A percentile compares a stretch with the other conserved stretches of the same genome.
Conservation (phyloP, 2,113 vertebrate species). For the Rhinolophus sinicus region DNA sequence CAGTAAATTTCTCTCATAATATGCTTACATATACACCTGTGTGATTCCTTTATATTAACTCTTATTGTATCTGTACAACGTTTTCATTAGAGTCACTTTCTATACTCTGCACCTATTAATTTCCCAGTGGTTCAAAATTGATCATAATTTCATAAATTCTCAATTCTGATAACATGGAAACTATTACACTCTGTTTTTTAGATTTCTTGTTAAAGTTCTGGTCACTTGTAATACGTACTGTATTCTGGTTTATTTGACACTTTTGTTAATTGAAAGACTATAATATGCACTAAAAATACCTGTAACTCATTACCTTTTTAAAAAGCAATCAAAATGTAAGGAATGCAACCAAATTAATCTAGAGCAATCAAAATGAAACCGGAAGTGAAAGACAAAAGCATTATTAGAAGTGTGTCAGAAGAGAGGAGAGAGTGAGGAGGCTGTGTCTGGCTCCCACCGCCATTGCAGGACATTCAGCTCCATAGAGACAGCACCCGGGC, state of each 20-base stretch:
- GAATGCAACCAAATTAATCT: neutral
- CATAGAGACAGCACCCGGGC: no score
- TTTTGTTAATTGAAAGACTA: neutral
- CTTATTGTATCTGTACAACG: neutral
- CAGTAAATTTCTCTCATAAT: neutral
- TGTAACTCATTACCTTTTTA: neutral
- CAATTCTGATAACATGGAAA: neutral
- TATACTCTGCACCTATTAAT: neutral
- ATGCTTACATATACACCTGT: neutral
- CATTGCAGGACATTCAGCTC: no score
- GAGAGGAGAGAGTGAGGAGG: no score
- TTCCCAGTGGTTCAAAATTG: neutral
- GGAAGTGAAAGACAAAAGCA: neutral
- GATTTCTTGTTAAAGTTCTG: neutral
- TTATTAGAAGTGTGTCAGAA: neutral
- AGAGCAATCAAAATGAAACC: neutral
- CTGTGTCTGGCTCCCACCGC: no score
- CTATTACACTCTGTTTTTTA: neutral
- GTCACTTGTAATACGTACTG: neutral
- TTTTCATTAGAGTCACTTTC: neutral
- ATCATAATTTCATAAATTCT: neutral
- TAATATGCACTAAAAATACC: neutral
- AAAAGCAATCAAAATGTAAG: neutral
- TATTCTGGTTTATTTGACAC: neutral
- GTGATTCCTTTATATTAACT: neutral